Evolutionary conservation across 2,113 vertebrate species (phyloP).

Genomic region (Tetrax tetrax): DNA sequence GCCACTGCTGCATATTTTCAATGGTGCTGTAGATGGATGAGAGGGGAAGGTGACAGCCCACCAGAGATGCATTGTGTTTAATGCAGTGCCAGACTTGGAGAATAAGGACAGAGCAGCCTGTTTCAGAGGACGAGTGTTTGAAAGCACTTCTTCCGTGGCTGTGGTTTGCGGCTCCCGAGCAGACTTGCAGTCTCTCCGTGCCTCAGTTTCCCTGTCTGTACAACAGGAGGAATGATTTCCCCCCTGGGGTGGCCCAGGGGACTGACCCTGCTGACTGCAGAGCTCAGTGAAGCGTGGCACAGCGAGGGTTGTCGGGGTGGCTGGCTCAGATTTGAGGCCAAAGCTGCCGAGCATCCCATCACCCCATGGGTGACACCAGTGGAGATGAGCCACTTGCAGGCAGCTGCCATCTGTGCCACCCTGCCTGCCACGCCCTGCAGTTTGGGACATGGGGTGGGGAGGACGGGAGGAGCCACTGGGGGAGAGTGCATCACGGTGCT

Average conservation of each 20-base stretch:
- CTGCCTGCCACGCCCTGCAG: fast-evolving
- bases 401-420: background rate
- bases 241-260: background rate
- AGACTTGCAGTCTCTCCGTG: background rate
- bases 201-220: background rate
- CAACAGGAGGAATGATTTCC: background rate
- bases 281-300: background rate
- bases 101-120: background rate
- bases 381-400: background rate
- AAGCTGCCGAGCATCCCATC: background rate
- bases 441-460: background rate
- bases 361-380: background rate
- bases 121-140: background rate
- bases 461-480: background rate
- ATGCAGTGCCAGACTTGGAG: background rate
- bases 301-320: background rate
- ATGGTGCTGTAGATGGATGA: background rate
- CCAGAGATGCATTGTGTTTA: background rate
- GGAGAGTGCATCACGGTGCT: background rate
- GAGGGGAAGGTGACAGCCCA: background rate
- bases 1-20: conserved; percentile 21
- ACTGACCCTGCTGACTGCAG: background rate
- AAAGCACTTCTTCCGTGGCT: background rate
- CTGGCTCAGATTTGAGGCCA: background rate
- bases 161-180: background rate